phyloP scores from a whole-genome alignment of 2,797 vertebrate genomes.

The Crenuchus spilurus region DNA sequence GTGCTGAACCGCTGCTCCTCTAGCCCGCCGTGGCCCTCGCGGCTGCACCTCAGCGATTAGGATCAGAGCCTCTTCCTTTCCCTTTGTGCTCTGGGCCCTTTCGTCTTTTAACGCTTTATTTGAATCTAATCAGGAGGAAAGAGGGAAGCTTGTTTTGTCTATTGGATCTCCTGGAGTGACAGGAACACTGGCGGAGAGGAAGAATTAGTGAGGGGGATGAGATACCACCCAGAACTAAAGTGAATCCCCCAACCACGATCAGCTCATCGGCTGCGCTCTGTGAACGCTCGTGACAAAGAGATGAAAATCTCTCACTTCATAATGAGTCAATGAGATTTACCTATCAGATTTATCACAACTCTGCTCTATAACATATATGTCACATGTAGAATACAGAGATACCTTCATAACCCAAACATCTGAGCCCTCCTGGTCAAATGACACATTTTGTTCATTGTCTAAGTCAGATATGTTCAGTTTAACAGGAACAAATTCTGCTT shows the following conservation, averaged over 20 bases:
- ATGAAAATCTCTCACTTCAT: too few relatives aligned
- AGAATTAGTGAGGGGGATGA: conserved; percentile 55
- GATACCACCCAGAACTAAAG: conserved; percentile 57
- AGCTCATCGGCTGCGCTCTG: conserved; percentile 54
- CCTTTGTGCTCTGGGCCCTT: conserved; percentile 61
- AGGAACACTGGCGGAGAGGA: conserved; percentile 54
- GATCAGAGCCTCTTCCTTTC: conserved; percentile 73
- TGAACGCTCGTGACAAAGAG: neutral
- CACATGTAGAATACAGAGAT: too few relatives aligned
- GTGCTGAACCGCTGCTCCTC: conserved; percentile 31
- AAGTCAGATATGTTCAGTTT: too few relatives aligned
- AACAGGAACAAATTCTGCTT: too few relatives aligned
- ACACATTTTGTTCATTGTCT: too few relatives aligned
- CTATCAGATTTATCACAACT: too few relatives aligned
- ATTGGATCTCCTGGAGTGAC: conserved; percentile 62
- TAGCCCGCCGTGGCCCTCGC: conserved; percentile 46
- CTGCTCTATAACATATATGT: too few relatives aligned
- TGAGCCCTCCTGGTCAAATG: too few relatives aligned
- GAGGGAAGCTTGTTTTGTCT: conserved; percentile 68
- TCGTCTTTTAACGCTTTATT: conserved; percentile 67
- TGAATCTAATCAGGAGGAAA: conserved; percentile 73
- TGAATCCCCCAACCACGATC: conserved; percentile 41
- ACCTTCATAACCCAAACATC: too few relatives aligned
- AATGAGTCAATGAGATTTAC: too few relatives aligned
- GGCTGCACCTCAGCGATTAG: conserved; percentile 70